Base-by-base conservation (phyloP, 2,888 invertebrate species). In the Tinea pellionella region DNA sequence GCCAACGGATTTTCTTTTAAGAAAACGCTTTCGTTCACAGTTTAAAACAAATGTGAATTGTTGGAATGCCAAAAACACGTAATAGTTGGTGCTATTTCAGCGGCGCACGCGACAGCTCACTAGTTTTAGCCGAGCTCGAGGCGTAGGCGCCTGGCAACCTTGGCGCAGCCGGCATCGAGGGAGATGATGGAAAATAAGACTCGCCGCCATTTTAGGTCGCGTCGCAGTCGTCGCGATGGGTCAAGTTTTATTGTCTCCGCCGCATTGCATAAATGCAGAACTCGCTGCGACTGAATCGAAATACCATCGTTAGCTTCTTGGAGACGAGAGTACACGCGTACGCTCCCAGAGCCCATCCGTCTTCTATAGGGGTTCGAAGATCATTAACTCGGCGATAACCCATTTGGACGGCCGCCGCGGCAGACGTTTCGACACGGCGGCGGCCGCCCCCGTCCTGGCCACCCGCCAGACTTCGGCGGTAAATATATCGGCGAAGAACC, bases 161-260 rank as follows among this genome's bases (percentile, higher is more conserved):
- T 83, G 83, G 74, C 73, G 67, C 66, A 69, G 72, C 69, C 73
- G 75, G 75, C 76, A 72, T 68, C 75, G 73, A 74, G 73, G 77
- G 78, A 78, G 29, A 74, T 76, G 72, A 78, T 74, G 80, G 80
- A 80, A 79, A 80, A 77, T 69, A 80, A 82, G 81, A 77, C 80
- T 77, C 78, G 79, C 71, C 72, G 80, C 87, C 87, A 86, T 86
- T 87, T 87, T 87, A 83, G 87, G 87, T 72, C 72, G 74, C 78
- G 79, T 69, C 72, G 75, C 78, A 69, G 71, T 68, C 76, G 75
- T 72, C 69, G 69, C 78, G 77, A 76, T 71, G 80, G 83, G 76
- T 85, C 84, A 78, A 79, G 78, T 85, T 87, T 84, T 87, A 85
- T 84, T 80, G 86, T 84, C 80, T 77, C 80, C 78, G 75, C 85